Base-by-base conservation (phyloP, 2,113 vertebrate genomes). In the Actenoides hombroni region DNA sequence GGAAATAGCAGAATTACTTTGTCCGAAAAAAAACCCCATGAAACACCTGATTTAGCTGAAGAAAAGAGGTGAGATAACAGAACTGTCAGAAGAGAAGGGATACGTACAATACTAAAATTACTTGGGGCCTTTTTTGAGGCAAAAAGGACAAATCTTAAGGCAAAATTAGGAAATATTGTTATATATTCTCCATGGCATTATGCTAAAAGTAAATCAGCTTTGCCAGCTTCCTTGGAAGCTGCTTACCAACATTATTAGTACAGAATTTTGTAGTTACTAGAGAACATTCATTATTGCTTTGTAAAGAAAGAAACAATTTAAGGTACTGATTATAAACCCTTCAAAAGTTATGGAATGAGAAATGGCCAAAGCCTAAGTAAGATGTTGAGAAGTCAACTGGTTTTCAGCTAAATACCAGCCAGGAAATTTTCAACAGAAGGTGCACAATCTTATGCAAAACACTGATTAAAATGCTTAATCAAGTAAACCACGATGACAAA, bases 391-490 rank as follows among this genome's bases (percentile, higher is more conserved):
- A 79, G 40, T 92, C 86, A 95, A 33, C 67, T 83, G 67, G n/a
- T 91, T 97, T 95, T 92, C 67, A 83, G 21, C 74, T 86, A 92
- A 95, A 86, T 91, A 92, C 46, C 75, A 95, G 33, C 35, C 79
- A 92, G 71, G 51, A 15, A 54, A 76, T 94, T 95, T 97, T 90
- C 75, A 92, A 84, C 61, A 92, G 86, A 96, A 97, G 88, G 68
- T 95, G 44, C 28, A 85, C 28, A 54, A 19, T 95, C 85, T 86
- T 91, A 83, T 75, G 77, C 68, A 93, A 94, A 97, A 73, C 65
- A 28, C 60, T 89, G 94, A 92, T 97, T 97, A 94, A 96, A 95
- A 89, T 92, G 59, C 92, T 94, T 96, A 96, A 96, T 97, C 94
- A 94, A 95, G 88, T 90, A 88, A 88, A 46, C 86, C 0, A 1